Evolutionary conservation across 2,888 invertebrate species (phyloP).

Genomic region (Chrysomela aeneicollis): DNA sequence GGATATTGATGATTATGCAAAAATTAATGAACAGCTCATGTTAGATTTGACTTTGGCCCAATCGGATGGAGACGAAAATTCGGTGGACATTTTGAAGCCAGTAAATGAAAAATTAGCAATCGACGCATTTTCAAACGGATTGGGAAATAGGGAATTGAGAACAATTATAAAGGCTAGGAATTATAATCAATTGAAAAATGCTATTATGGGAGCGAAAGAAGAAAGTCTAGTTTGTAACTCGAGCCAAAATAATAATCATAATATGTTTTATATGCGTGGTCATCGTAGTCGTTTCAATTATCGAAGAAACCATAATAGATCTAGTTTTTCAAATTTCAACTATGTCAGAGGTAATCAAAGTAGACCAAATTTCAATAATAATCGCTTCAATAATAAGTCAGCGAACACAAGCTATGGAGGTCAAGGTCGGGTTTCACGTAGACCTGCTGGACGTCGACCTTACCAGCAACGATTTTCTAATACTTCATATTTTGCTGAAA

Average conservation of each 20-base stretch:
- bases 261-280: too few relatives aligned
- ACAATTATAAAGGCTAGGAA: conserved; percentile 28
- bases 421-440: neutral
- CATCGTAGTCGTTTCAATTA: neutral
- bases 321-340: neutral
- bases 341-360: neutral
- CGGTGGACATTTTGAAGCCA: too few relatives aligned
- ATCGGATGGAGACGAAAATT: too few relatives aligned
- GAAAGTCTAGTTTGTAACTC: too few relatives aligned
- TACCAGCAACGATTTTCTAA: neutral
- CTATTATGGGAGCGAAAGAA: conserved; percentile 13
- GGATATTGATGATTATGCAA: conserved; percentile 29
- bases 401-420: neutral
- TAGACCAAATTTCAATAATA: neutral
- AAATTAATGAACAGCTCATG: too few relatives aligned
- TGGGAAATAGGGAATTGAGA: conserved; percentile 19
- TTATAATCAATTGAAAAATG: conserved; percentile 25
- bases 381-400: neutral
- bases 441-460: neutral
- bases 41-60: too few relatives aligned
- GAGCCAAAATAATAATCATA: too few relatives aligned
- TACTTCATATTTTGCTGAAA: conserved; percentile 5
- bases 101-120: too few relatives aligned
- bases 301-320: neutral
- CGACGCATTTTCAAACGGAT: too few relatives aligned